These are phyloP conservation scores for Ophraella communa DNA, from an alignment of 2,888 invertebrate species.

Conservation along the genomic window DNA sequence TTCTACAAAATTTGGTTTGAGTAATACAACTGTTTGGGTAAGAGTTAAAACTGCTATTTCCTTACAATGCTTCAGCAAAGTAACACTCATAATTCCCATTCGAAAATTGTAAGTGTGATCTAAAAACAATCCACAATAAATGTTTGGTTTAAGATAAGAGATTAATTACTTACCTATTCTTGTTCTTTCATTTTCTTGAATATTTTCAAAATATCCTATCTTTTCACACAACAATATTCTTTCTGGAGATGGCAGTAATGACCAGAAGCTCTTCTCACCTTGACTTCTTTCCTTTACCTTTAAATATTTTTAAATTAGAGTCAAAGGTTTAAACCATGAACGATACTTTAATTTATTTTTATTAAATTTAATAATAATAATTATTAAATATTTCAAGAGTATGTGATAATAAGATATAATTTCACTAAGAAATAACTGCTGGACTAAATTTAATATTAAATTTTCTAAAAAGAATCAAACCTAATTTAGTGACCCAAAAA, in stretches of 20 bases:
- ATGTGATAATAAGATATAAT: no score
- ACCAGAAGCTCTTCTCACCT: conserved; percentile 63
- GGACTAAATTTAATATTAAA: no score
- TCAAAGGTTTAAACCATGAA: no score
- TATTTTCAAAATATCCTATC: conserved; percentile 51
- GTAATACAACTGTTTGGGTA: conserved; percentile 66
- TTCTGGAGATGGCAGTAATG: conserved; percentile 58
- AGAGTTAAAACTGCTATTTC: conserved; percentile 76
- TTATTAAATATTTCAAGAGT: no score
- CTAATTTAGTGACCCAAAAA: no score
- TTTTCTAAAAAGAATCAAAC: no score
- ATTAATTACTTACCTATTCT: conserved; percentile 40
- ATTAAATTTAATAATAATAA: no score
- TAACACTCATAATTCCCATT: conserved; percentile 74
- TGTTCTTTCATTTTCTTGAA: conserved; percentile 34
- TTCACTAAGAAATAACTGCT: no score
- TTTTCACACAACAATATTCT: conserved; percentile 55
- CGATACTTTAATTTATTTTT: no score
- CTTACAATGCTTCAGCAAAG: conserved; percentile 70
- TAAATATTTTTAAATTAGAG: conserved; percentile 49
- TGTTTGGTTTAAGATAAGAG: neutral
- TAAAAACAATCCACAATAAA: conserved; percentile 49
- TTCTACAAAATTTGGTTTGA: conserved; percentile 51
- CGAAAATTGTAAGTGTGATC: conserved; percentile 81
- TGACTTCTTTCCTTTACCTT: conserved; percentile 69